Percentiles rank a stretch among this genome's conserved stretches.
These are phyloP conservation scores for Naso thynnoides DNA, from an alignment of 2,797 vertebrate species.

Conservation along the genomic window DNA sequence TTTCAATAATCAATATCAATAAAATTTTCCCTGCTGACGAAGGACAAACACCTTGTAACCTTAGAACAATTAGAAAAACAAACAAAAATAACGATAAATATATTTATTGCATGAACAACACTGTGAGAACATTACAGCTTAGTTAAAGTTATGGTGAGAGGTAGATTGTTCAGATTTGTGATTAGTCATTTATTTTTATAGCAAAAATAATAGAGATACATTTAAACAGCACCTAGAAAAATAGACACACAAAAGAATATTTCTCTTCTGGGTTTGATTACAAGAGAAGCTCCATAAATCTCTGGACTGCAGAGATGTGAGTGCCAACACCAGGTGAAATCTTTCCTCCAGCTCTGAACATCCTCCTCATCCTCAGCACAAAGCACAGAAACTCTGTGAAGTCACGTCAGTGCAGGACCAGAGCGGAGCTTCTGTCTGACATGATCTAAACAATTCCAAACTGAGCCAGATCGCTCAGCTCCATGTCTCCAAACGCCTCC, in stretches of 20 bases:
- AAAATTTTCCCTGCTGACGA: background rate
- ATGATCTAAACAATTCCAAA: constrained; percentile 68
- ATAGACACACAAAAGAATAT: background rate
- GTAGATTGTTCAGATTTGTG: background rate
- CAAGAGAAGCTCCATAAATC: background rate
- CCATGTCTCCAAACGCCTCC: constrained; percentile 76
- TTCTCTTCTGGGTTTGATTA: background rate
- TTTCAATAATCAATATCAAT: background rate
- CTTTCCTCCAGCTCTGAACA: background rate
- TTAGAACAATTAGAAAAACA: too few species aligned
- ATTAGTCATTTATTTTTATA: constrained; percentile 1
- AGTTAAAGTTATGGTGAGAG: background rate
- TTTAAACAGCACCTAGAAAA: background rate
- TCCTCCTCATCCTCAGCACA: background rate
- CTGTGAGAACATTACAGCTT: too few species aligned
- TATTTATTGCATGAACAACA: too few species aligned
- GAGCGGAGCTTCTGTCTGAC: too few species aligned
- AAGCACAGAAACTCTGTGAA: too few species aligned
- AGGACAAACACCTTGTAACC: background rate
- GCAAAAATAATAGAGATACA: background rate
- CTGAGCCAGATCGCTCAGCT: constrained; percentile 75
- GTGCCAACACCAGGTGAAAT: background rate
- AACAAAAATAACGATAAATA: too few species aligned
- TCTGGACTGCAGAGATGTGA: constrained; percentile 7
- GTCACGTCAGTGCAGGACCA: background rate